Evolutionary conservation across 2,888 invertebrate genomes (phyloP).

Genomic region (Drosophila cyrtoloma): DNA sequence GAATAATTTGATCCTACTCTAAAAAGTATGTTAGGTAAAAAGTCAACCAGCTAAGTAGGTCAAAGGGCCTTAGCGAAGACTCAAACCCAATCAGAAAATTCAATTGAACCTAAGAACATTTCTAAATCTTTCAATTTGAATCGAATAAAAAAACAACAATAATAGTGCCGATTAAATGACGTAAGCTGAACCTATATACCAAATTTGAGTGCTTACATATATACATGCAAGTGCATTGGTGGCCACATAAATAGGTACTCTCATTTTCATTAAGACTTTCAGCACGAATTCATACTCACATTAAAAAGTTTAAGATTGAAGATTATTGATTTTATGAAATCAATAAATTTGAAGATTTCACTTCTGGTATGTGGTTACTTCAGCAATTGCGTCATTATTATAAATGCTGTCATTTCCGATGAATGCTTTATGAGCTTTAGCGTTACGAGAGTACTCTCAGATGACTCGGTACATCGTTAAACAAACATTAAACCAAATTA

Average conservation of each 20-base stretch:
- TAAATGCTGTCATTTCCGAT: background rate
- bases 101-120: background rate
- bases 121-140: background rate
- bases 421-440: background rate
- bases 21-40: conserved; percentile 38
- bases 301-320: background rate
- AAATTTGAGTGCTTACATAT: background rate
- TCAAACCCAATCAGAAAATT: conserved; percentile 8
- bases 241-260: background rate
- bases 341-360: background rate
- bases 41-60: background rate
- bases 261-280: background rate
- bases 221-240: background rate
- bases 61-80: conserved; percentile 30
- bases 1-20: conserved; percentile 10
- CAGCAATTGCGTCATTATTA: background rate
- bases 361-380: background rate
- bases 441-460: background rate
- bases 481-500: background rate
- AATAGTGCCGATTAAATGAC: background rate
- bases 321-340: background rate
- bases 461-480: background rate
- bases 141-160: too few species aligned
- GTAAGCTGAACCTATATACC: background rate
- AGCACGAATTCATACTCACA: background rate